Evolutionary conservation across 2,888 invertebrate genomes (phyloP), one percentile per base, ranked within the genome.

Genomic region (Drosophila lacicola): DNA sequence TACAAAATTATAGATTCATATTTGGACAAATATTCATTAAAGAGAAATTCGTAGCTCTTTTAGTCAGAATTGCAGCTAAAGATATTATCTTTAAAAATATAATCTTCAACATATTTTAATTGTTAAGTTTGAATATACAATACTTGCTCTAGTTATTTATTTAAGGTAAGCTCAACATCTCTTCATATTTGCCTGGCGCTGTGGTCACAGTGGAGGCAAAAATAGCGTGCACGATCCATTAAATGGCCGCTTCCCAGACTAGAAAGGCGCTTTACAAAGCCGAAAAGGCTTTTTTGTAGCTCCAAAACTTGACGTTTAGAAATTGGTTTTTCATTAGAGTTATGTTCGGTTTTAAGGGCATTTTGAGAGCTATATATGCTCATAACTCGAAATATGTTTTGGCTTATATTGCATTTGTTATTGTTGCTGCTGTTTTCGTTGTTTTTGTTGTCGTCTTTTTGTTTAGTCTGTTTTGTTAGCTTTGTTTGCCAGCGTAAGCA

Each of bases 401-500:
- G n/a, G 5, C 33, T 39, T 17, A 37, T 6, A 36, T 14, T 47
- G 37, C 29, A 19, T 39, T 33, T 41, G n/a, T 17, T 49, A 9
- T 42, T 62, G n/a, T 36, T 25, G 21, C 46, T 53, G n/a, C 14
- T 60, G 50, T 41, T 17, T 17, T 17, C 2, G 17, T 33, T 41
- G n/a, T 17, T 49, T 8, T 42, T 25, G 21, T 46, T 53, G n/a
- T 14, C 55, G 50, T 41, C n/a, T n/a, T 45, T 39, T 64, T 25
- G 34, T 53, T 58, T 49, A n/a, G 46, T 71, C 47, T 60, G 67
- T 60, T 41, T 62, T 70, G 41, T 49, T 56, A 9, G 46, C 14
- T 46, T 45, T 66, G 66, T 62, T 63, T 66, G 47, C 47, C 57
- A 64, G 66, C 54, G 25, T 11, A 39, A 60, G 56, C 57, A 49